A percentile compares a stretch with the other conserved stretches of the same genome.
These are phyloP conservation scores for Kobus ellipsiprymnus DNA, from an alignment of 2,113 vertebrate species.

Conservation along the genomic window DNA sequence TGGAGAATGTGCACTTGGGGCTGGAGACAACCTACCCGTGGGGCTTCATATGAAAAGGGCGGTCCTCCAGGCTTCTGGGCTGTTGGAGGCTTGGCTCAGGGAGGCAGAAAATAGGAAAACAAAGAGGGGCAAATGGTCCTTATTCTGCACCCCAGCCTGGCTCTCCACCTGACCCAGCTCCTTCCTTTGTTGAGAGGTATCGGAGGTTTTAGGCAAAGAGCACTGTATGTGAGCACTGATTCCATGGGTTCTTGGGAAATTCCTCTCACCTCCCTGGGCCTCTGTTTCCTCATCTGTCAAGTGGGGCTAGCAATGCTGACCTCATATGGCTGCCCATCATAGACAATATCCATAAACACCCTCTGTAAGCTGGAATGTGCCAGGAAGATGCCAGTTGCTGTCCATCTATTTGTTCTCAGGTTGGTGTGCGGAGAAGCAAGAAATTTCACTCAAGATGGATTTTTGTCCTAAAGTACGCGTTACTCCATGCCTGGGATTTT, in stretches of 20 bases:
- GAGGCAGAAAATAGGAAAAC: background rate
- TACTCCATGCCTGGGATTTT: background rate
- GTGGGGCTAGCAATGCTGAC: background rate
- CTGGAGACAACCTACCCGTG: background rate
- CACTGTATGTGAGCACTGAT: background rate
- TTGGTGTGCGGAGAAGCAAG: background rate
- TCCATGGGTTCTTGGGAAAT: background rate
- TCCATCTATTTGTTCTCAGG: background rate
- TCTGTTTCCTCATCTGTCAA: background rate
- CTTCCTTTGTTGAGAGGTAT: background rate
- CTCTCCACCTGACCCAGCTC: background rate
- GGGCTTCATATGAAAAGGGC: background rate
- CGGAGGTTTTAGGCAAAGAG: background rate
- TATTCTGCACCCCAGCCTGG: background rate
- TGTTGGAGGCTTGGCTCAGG: background rate
- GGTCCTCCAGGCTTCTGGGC: background rate
- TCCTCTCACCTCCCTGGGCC: background rate
- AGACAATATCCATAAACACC: background rate
- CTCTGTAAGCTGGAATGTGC: background rate
- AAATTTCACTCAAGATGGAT: background rate
- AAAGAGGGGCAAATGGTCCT: background rate
- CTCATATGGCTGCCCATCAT: background rate
- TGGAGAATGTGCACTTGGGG: background rate
- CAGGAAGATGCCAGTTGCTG: background rate
- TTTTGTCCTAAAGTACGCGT: background rate